Evolutionary conservation across 2,888 invertebrate genomes (phyloP).

Genomic region (Bellardia pandia): DNA sequence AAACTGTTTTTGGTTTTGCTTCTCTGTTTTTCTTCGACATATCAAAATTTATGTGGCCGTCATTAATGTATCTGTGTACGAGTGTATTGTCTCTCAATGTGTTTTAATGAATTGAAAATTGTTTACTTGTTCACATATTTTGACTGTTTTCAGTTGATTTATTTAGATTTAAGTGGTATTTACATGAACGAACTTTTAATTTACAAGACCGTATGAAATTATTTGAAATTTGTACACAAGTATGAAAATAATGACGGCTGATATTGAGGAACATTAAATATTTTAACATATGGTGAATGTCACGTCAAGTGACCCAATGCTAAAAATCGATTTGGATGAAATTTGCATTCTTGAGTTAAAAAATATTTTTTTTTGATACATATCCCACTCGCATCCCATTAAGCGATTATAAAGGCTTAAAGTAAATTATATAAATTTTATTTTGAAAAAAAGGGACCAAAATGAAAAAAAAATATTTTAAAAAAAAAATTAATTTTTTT

Average conservation of each 20-base stretch:
- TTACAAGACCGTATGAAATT: constrained; percentile 11
- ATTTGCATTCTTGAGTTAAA: too few relatives aligned
- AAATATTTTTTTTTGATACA: too few relatives aligned
- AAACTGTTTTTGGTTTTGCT: background rate
- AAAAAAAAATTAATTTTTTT: too few relatives aligned
- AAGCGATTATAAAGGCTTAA: too few relatives aligned
- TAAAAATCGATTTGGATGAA: too few relatives aligned
- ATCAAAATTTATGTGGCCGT: background rate
- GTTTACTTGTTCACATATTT: constrained; percentile 15
- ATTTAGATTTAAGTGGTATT: constrained; percentile 48
- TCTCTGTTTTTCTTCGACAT: background rate
- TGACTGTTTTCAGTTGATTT: constrained; percentile 33
- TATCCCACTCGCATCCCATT: too few relatives aligned
- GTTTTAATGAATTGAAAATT: constrained; percentile 33
- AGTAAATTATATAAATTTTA: too few relatives aligned
- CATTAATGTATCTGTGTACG: too few relatives aligned
- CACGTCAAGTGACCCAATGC: too few relatives aligned
- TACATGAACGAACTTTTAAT: constrained; percentile 56
- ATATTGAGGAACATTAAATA: constrained; percentile 1
- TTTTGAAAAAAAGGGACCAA: too few relatives aligned
- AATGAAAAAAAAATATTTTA: too few relatives aligned
- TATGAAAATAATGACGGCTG: background rate
- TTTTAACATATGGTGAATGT: background rate
- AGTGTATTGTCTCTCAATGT: background rate
- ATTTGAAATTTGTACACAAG: background rate